These are phyloP conservation scores for Pleuronectes platessa DNA, from an alignment of 2,113 vertebrate genomes.

Conservation along the genomic window DNA sequence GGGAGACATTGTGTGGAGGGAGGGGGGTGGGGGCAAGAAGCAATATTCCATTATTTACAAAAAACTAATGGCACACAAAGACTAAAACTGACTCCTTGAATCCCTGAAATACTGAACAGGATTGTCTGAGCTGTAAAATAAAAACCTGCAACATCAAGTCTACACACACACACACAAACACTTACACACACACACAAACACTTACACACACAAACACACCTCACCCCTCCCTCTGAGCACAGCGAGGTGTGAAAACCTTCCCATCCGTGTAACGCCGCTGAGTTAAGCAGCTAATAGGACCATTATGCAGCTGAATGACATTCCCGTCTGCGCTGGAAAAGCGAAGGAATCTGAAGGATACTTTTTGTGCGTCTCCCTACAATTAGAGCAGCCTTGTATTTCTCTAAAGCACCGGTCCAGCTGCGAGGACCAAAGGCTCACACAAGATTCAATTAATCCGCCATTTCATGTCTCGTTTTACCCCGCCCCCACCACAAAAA, in stretches of 20 bases:
- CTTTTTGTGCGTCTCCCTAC: conserved; percentile 90
- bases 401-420: conserved; percentile 91
- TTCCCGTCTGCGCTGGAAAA: conserved; percentile 89
- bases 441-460: conserved; percentile 98
- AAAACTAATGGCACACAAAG: conserved; percentile 35
- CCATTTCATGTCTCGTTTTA: conserved; percentile 92
- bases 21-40: conserved; percentile 8
- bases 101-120: conserved; percentile 8
- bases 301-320: conserved; percentile 92
- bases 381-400: conserved; percentile 93
- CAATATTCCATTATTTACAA: conserved; percentile 40
- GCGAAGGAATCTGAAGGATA: conserved; percentile 97
- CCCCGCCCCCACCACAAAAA: conserved; percentile 12
- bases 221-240: background rate
- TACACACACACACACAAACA: background rate
- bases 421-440: conserved; percentile 89
- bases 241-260: conserved; percentile 82
- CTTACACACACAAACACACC: conserved; percentile 32
- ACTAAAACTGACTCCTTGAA: conserved; percentile 17
- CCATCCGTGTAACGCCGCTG: conserved; percentile 88
- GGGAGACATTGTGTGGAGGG: background rate
- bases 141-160: background rate
- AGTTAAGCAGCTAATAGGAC: conserved; percentile 98
- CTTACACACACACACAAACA: conserved; percentile 37
- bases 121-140: conserved; percentile 38